phyloP scores from a whole-genome alignment of 2,113 vertebrate species.

The Aldabrachelys gigantea region DNA sequence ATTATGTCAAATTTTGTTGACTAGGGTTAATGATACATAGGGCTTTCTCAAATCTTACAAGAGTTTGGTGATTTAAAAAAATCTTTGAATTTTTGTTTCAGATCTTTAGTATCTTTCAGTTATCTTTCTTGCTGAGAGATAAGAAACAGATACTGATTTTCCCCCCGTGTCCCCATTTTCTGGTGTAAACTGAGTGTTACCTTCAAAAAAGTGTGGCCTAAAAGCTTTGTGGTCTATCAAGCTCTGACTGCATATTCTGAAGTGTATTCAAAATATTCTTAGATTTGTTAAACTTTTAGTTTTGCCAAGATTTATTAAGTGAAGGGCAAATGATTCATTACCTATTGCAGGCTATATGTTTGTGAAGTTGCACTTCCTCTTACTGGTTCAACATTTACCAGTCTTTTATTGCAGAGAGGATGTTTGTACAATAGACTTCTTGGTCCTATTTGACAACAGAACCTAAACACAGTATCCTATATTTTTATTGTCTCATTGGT shows the following conservation, averaged over 20 bases:
- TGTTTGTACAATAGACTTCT: background rate
- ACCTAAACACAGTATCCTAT: background rate
- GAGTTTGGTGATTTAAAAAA: background rate
- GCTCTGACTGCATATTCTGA: no score
- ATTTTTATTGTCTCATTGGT: accelerated
- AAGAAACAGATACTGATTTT: background rate
- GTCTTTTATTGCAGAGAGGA: background rate
- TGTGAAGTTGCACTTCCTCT: background rate
- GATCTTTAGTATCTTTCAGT: background rate
- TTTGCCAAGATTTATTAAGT: background rate
- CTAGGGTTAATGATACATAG: background rate
- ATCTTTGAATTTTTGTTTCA: background rate
- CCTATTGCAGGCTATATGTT: background rate
- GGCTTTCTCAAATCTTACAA: background rate
- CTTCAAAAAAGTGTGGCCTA: background rate
- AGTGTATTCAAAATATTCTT: background rate
- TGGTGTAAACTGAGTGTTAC: background rate
- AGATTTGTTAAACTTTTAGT: background rate
- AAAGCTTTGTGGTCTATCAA: background rate
- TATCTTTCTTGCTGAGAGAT: background rate
- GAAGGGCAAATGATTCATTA: accelerated
- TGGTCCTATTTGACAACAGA: background rate
- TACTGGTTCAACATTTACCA: background rate
- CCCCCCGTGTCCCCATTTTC: background rate
- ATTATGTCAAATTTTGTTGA: background rate